Evolutionary conservation across 2,113 vertebrate genomes (phyloP).

Genomic region (Nannospalax galili): DNA sequence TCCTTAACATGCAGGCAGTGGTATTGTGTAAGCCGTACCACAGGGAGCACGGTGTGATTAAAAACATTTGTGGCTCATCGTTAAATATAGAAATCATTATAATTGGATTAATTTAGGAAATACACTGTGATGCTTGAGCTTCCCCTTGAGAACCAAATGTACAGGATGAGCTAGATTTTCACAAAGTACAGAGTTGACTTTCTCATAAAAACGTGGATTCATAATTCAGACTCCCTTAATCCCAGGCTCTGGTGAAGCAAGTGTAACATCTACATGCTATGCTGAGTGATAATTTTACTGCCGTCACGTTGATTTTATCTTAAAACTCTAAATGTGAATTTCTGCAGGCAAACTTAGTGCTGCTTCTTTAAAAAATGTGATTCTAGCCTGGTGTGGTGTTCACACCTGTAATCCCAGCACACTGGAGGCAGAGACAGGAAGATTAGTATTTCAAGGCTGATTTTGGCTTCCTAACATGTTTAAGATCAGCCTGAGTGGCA

Average conservation of each 20-base stretch:
- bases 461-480: not conserved
- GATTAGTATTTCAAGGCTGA: not conserved
- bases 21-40: constrained; percentile 49
- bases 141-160: constrained; percentile 60
- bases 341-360: not conserved
- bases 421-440: no score
- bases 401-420: not conserved
- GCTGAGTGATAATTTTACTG: constrained; percentile 37
- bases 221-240: constrained; percentile 46
- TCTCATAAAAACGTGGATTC: constrained; percentile 54
- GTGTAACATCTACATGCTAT: not conserved
- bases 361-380: not conserved
- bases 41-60: constrained; percentile 62
- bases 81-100: constrained; percentile 81
- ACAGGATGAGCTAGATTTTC: constrained; percentile 63
- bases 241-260: constrained; percentile 4
- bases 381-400: not conserved
- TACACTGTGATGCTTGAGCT: constrained; percentile 67
- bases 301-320: constrained; percentile 36
- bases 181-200: constrained; percentile 56
- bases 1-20: constrained; percentile 14
- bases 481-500: not conserved
- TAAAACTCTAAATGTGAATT: not conserved
- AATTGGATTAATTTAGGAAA: constrained; percentile 79
- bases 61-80: constrained; percentile 74